These are phyloP conservation scores for Chiloscyllium plagiosum DNA, from an alignment of 2,113 vertebrate species.

Conservation along the genomic window DNA sequence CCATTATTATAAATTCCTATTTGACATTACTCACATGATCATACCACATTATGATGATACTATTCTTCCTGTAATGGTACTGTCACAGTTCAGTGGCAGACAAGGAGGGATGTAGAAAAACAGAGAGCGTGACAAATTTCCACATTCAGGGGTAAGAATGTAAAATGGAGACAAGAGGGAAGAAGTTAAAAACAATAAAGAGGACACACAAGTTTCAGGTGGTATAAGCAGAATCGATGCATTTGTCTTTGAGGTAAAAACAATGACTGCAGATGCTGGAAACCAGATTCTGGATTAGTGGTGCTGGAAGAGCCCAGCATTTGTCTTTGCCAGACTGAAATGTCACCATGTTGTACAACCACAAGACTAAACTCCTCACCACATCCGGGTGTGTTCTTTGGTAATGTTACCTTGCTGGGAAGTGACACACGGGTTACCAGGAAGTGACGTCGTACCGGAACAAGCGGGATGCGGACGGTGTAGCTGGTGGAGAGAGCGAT, in stretches of 20 bases:
- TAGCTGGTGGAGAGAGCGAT: neutral
- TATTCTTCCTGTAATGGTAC: neutral
- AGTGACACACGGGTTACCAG: neutral
- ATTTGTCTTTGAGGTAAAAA: neutral
- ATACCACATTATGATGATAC: neutral
- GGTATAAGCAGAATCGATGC: neutral
- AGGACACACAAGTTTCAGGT: neutral
- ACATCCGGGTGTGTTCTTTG: neutral
- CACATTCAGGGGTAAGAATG: neutral
- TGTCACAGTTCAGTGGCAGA: neutral
- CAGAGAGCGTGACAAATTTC: neutral
- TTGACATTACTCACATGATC: neutral
- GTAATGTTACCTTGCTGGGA: neutral
- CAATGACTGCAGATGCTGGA: too few species aligned
- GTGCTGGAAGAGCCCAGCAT: too few species aligned
- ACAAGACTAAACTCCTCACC: neutral
- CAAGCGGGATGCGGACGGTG: neutral
- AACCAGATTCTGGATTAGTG: too few species aligned
- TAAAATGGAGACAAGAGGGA: neutral
- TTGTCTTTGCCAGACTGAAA: neutral
- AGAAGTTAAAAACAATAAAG: neutral
- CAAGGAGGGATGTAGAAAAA: neutral
- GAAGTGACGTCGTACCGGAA: neutral
- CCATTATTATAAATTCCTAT: neutral
- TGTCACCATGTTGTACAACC: neutral